phyloP scores from a whole-genome alignment of 2,888 invertebrate genomes.

The Zhuqinia jingwanae region DNA sequence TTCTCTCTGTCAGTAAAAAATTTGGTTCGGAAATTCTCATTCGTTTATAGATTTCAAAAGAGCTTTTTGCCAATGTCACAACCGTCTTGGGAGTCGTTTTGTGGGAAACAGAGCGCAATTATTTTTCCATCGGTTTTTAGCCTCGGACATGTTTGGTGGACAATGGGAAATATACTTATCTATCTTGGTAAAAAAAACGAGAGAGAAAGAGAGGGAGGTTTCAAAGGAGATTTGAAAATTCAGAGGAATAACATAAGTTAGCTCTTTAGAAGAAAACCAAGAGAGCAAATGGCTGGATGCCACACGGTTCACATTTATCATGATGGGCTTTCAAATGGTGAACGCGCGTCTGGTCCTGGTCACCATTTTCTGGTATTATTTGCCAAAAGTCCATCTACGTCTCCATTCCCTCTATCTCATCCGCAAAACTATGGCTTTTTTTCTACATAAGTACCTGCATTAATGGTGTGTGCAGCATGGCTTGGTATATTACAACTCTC shows the following conservation, averaged over 20 bases:
- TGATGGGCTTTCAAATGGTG: constrained; percentile 49
- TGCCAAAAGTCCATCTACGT: constrained; percentile 2
- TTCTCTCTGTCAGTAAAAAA: neutral
- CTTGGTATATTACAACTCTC: neutral
- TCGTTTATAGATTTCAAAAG: constrained; percentile 64
- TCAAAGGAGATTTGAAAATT: constrained; percentile 66
- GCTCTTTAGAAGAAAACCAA: constrained; percentile 60
- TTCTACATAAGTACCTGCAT: constrained; percentile 9
- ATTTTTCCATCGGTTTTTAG: constrained; percentile 55
- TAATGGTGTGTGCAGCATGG: neutral
- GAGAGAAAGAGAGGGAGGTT: constrained; percentile 23
- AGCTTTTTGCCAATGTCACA: constrained; percentile 56
- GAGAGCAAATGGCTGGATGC: constrained; percentile 61
- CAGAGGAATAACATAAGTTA: constrained; percentile 66
- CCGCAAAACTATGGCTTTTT: neutral
- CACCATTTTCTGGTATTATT: constrained; percentile 24
- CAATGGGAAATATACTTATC: constrained; percentile 21
- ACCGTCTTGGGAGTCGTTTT: constrained; percentile 61
- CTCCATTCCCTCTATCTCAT: neutral
- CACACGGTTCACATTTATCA: constrained; percentile 63
- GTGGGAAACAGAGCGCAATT: constrained; percentile 37
- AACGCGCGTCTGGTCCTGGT: neutral
- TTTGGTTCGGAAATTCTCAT: constrained; percentile 44
- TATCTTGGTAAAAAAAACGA: no score
- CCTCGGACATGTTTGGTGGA: neutral